Evolutionary conservation across 2,113 vertebrate species (phyloP).

Genomic region (Trochalopteron elliotii): DNA sequence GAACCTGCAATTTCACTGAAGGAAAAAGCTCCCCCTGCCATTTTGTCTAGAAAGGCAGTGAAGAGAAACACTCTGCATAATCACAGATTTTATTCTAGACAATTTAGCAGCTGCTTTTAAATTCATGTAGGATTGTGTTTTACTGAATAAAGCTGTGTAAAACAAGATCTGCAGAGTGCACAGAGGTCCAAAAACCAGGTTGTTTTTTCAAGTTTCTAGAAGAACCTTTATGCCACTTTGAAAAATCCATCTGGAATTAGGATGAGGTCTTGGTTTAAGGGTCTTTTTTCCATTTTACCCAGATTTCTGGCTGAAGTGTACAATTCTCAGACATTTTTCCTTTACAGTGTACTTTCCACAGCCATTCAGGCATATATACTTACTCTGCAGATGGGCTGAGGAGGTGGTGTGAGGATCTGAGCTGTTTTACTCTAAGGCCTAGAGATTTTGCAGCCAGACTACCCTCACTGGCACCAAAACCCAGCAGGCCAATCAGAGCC

Average conservation of each 20-base stretch:
- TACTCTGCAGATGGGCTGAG: neutral
- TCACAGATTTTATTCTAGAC: neutral
- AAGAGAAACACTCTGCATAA: neutral
- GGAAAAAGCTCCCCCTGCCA: slow-evolving; percentile 12
- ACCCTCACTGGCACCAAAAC: neutral
- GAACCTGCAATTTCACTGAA: slow-evolving; percentile 21
- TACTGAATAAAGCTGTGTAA: neutral
- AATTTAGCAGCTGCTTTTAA: slow-evolving; percentile 10
- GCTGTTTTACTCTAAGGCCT: neutral
- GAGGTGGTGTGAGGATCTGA: neutral
- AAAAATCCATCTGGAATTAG: slow-evolving; percentile 34
- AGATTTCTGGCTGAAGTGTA: slow-evolving; percentile 22
- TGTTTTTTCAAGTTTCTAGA: slow-evolving; percentile 28
- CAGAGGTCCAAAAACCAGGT: neutral
- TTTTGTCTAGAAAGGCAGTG: slow-evolving; percentile 26
- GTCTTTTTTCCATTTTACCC: slow-evolving; percentile 54
- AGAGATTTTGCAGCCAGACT: slow-evolving; percentile 2
- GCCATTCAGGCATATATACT: neutral
- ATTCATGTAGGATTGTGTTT: neutral
- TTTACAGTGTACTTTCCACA: slow-evolving; percentile 46
- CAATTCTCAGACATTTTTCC: slow-evolving; percentile 48
- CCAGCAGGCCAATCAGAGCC: neutral
- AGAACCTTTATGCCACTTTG: neutral
- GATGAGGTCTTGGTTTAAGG: slow-evolving; percentile 39
- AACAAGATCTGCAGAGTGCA: neutral